A percentile compares a stretch with the other conserved stretches of the same genome.
Evolutionary conservation across 2,797 vertebrate species (phyloP).

Genomic region (Urosaurus nigricauda): DNA sequence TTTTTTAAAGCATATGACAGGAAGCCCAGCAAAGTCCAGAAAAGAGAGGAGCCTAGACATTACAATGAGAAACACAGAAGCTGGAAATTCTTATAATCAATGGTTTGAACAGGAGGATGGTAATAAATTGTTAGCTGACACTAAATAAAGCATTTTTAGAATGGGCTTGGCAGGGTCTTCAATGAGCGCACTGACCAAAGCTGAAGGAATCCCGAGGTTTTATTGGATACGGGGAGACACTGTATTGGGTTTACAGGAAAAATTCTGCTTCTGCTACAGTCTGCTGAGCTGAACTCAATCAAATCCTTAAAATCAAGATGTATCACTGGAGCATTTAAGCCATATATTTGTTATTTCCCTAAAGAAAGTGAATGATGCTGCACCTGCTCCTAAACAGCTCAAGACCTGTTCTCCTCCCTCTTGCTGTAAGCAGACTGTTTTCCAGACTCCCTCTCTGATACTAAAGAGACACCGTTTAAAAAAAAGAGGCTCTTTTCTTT

Average conservation of each 20-base stretch:
- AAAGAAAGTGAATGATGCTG: constrained; percentile 27
- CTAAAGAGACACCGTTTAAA: constrained; percentile 37
- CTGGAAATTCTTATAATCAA: neutral
- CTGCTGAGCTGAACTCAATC: neutral
- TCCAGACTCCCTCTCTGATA: constrained; percentile 49
- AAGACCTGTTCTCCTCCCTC: neutral
- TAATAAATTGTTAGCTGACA: neutral
- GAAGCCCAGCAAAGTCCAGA: neutral
- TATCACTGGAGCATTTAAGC: neutral
- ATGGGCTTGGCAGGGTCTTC: neutral
- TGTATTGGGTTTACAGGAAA: neutral
- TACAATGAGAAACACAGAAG: neutral
- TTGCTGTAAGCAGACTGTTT: constrained; percentile 41
- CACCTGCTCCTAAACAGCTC: constrained; percentile 46
- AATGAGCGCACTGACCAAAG: no score
- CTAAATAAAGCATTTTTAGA: neutral
- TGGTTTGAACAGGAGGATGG: neutral
- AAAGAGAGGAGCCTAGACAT: neutral
- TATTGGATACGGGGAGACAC: no score
- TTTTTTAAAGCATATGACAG: neutral
- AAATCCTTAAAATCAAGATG: constrained; percentile 22
- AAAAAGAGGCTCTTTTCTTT: constrained; percentile 53
- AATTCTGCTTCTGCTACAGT: neutral
- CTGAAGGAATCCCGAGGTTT: no score
- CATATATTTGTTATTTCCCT: constrained; percentile 22